Evolutionary conservation across 2,113 vertebrate species (phyloP), one percentile per base, ranked within the genome.

Genomic region (Albula glossodonta): DNA sequence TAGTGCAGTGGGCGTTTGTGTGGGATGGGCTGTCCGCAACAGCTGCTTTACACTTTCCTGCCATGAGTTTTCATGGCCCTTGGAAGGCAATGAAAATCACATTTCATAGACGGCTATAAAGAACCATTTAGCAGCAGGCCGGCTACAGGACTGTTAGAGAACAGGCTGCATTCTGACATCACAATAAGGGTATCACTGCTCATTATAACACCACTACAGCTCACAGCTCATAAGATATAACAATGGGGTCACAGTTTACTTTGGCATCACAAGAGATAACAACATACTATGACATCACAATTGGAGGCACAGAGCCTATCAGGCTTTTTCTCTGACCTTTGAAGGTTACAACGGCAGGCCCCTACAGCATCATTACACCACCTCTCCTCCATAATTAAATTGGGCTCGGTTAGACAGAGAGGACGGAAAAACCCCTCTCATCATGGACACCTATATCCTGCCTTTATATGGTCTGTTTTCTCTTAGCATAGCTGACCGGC

Each of bases 401-500:
- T 17, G 79, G 15, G 15, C 48, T 51, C 19, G 5, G 41, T 80
- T 51, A 80, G 10, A 10, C 3, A 15, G 8, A 70, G n/a, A 48
- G 50, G 78, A 15, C 17, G 50, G 15, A 80, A 80, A 80, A 12
- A 15, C 6, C 3, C 48, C 79, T 2, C 48, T 79, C 25, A 79
- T 49, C 10, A 11, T 41, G 2, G 5, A 49, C 5, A 12, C 79
- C 31, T 80, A 51, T 80, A 22, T 17, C 22, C n/a, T 80, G 79
- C 48, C 79, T 80, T 51, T 80, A 80, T 80, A 51, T 80, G 79
- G 79, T 51, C 15, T 80, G 2, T n/a, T 51, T 51, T 12, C 79
- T 80, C 51, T 51, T 12, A 19, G 6, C 15, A 48, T 49, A n/a
- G 15, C 66, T 13, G 22, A 51, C 5, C 5, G 11, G 48, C 48